Percentiles rank a stretch among this genome's conserved stretches.
These are phyloP conservation scores for Enteromius trimaculatus DNA, from an alignment of 2,797 vertebrate species.

Conservation along the genomic window DNA sequence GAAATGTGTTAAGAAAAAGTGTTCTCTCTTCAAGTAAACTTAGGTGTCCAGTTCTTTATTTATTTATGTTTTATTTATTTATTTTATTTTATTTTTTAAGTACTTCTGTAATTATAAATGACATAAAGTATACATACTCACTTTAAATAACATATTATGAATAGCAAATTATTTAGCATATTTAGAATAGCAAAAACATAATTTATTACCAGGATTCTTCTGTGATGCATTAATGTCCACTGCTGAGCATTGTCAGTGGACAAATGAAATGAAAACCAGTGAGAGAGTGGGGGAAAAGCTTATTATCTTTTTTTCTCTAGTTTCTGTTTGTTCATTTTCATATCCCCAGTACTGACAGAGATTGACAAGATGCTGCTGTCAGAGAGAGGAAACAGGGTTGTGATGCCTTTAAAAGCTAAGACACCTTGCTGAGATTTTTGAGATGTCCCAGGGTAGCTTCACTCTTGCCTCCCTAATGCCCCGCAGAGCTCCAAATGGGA, in stretches of 20 bases:
- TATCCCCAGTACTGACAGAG: conserved; percentile 28
- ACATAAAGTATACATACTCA: too few relatives aligned
- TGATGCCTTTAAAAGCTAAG: conserved; percentile 70
- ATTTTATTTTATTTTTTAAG: too few relatives aligned
- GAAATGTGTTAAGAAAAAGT: too few relatives aligned
- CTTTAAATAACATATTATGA: background rate
- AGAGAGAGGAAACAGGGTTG: conserved; percentile 63
- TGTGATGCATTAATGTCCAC: background rate
- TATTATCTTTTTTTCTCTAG: background rate
- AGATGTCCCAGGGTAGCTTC: conserved; percentile 58
- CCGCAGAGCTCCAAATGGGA: conserved; percentile 63
- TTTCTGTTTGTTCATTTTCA: conserved; percentile 17
- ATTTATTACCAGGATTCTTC: background rate
- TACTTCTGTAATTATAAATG: too few relatives aligned
- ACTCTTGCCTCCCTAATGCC: conserved; percentile 51
- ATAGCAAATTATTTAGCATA: too few relatives aligned
- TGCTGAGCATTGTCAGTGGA: background rate
- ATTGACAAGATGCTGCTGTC: conserved; percentile 70
- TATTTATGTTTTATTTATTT: too few relatives aligned
- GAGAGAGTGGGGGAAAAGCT: background rate
- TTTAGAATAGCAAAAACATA: background rate
- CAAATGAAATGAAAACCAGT: background rate
- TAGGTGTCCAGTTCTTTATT: too few relatives aligned
- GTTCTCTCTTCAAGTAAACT: too few relatives aligned
- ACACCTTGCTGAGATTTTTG: conserved; percentile 61